Evolutionary conservation across 2,888 invertebrate genomes (phyloP).

Genomic region (Tetranychus truncatus): DNA sequence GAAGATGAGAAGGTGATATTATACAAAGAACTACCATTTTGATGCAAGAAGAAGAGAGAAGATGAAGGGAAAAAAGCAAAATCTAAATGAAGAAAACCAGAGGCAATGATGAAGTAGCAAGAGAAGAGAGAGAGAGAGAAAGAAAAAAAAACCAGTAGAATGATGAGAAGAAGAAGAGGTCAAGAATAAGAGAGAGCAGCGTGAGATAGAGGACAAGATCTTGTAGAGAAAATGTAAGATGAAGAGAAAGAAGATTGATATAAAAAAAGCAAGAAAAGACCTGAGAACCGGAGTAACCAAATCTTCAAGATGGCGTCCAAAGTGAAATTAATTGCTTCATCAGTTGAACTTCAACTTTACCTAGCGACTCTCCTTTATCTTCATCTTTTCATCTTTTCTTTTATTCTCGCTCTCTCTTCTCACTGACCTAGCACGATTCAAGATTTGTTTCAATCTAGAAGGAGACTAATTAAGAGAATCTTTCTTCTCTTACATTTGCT

Average conservation of each 20-base stretch:
- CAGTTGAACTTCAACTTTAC: neutral
- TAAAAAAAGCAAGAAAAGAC: neutral
- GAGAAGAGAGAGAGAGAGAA: neutral
- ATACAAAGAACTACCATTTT: neutral
- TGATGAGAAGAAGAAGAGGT: conserved; percentile 6
- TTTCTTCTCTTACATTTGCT: neutral
- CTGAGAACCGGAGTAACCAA: neutral
- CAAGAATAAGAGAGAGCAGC: neutral
- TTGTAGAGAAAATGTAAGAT: neutral
- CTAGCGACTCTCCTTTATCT: neutral
- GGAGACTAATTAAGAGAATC: neutral
- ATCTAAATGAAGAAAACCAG: neutral
- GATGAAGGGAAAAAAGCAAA: neutral
- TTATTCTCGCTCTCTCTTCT: conserved; percentile 8
- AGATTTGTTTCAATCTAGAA: neutral
- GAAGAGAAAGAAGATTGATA: neutral
- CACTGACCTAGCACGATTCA: neutral
- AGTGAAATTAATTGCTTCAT: neutral
- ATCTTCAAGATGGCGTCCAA: neutral
- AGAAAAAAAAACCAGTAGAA: neutral
- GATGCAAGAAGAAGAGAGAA: neutral
- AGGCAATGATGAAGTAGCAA: neutral
- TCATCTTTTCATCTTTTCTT: neutral
- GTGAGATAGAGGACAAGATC: neutral
- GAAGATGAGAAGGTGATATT: neutral